Evolutionary conservation across 2,797 vertebrate genomes (phyloP).

Genomic region (Chelon auratus): DNA sequence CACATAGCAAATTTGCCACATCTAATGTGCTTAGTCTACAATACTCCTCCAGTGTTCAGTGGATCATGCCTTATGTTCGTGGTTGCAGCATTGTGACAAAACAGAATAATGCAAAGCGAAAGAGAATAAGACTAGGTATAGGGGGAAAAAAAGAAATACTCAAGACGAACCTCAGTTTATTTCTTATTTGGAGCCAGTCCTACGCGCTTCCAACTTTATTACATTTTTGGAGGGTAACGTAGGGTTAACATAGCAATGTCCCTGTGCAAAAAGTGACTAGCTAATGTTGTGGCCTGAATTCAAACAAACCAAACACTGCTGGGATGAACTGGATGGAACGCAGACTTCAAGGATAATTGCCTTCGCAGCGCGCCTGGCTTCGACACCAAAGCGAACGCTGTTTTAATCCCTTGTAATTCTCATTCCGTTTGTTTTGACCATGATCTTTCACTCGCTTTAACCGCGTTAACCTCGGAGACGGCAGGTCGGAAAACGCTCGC

Average conservation of each 20-base stretch:
- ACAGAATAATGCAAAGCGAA: neutral
- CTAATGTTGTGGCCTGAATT: neutral
- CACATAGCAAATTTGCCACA: conserved; percentile 35
- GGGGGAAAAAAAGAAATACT: neutral
- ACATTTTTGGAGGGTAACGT: too few species aligned
- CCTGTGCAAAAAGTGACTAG: too few species aligned
- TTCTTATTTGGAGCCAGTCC: too few species aligned
- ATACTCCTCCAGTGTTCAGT: conserved; percentile 34
- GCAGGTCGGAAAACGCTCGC: neutral
- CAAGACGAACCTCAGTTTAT: too few species aligned
- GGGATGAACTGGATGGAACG: too few species aligned
- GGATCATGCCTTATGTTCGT: conserved; percentile 37
- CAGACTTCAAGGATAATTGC: neutral
- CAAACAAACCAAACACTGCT: neutral
- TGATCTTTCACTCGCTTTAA: too few species aligned
- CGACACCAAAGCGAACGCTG: neutral
- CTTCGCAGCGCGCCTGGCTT: neutral
- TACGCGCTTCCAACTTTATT: too few species aligned
- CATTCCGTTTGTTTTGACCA: too few species aligned
- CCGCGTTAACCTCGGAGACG: neutral
- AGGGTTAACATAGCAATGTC: too few species aligned
- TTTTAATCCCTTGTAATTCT: neutral
- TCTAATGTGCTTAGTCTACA: conserved; percentile 49
- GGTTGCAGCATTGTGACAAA: conserved; percentile 30
- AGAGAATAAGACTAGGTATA: conserved; percentile 1